phyloP scores from a whole-genome alignment of 2,113 vertebrate genomes.

The Ranitomeya imitator region DNA sequence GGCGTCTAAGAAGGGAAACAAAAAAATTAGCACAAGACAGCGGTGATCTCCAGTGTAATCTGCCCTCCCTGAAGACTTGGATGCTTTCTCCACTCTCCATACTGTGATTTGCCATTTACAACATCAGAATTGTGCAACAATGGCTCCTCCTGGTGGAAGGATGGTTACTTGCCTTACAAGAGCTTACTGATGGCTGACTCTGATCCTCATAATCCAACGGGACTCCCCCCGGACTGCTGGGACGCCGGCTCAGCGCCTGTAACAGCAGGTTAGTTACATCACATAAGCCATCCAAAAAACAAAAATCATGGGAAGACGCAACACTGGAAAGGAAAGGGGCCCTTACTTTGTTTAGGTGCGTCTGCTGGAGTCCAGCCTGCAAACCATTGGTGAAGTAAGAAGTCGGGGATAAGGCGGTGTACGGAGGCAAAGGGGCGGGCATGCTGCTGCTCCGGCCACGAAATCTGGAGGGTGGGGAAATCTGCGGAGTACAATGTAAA shows the following conservation, averaged over 20 bases:
- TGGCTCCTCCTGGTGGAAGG: not conserved
- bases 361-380: conserved; percentile 71
- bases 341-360: conserved; percentile 83
- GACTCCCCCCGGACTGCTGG: conserved; percentile 70
- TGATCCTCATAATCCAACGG: conserved; percentile 67
- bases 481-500: conserved; percentile 55
- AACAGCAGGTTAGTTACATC: not conserved
- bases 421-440: conserved; percentile 68
- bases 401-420: conserved; percentile 75
- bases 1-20: conserved; percentile 76
- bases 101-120: too few species aligned
- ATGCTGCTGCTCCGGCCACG: conserved; percentile 65
- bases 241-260: conserved; percentile 83
- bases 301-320: not conserved
- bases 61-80: too few species aligned
- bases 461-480: conserved; percentile 68
- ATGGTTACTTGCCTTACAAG: conserved; percentile 74
- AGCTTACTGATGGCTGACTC: conserved; percentile 73
- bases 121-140: not conserved
- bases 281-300: not conserved
- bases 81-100: too few species aligned
- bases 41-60: too few species aligned
- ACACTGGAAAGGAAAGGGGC: not conserved
- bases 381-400: conserved; percentile 82
- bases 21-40: not conserved